Percentiles rank a stretch among this genome's conserved stretches.
phyloP scores from a whole-genome alignment of 2,888 invertebrate genomes.

The Stenotaenia linearis region DNA sequence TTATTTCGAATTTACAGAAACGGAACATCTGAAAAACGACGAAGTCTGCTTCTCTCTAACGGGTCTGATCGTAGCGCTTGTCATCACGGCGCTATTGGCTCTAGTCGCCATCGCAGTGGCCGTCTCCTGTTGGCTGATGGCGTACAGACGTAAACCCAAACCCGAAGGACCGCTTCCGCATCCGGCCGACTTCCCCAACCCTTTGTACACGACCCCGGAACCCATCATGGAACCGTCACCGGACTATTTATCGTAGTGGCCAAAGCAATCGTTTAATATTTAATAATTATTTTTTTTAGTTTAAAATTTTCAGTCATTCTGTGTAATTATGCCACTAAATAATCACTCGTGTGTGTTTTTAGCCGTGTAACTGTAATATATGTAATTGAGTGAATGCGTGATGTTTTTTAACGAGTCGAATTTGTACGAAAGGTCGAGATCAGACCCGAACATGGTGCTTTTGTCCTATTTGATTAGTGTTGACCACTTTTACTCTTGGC shows the following conservation, averaged over 20 bases:
- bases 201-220: conserved; percentile 77
- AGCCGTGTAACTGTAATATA: not conserved
- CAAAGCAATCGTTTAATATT: no score
- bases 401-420: not conserved
- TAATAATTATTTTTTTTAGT: no score
- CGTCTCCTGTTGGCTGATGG: conserved; percentile 92
- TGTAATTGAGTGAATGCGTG: not conserved
- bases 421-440: not conserved
- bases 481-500: conserved; percentile 20
- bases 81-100: conserved; percentile 83
- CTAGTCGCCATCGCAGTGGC: conserved; percentile 90
- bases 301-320: not conserved
- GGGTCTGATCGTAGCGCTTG: conserved; percentile 83
- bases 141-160: conserved; percentile 80
- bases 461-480: not conserved
- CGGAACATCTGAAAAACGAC: conserved; percentile 57
- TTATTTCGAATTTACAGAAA: conserved; percentile 47
- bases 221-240: conserved; percentile 75
- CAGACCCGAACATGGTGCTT: not conserved
- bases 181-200: conserved; percentile 92
- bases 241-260: conserved; percentile 57
- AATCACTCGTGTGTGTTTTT: not conserved
- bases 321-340: not conserved
- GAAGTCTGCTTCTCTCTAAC: conserved; percentile 92
- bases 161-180: conserved; percentile 85